Evolutionary conservation across 2,797 vertebrate genomes (phyloP).

Genomic region (Pitangus sulphuratus): DNA sequence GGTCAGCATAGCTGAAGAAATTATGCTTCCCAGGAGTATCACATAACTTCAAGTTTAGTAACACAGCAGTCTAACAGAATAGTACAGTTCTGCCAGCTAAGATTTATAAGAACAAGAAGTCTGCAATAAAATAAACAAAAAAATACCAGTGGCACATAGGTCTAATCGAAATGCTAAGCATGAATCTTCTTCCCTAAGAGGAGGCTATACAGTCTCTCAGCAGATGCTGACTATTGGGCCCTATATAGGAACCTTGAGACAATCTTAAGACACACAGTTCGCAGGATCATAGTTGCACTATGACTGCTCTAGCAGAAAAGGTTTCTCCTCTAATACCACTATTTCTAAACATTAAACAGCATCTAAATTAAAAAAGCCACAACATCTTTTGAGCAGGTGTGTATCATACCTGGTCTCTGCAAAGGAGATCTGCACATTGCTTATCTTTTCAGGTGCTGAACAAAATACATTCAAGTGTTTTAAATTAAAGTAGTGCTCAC

Average conservation of each 20-base stretch:
- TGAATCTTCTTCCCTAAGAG: not conserved
- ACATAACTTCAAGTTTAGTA: constrained; percentile 4
- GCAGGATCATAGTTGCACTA: not conserved
- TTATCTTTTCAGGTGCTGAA: not conserved
- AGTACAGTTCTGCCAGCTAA: not conserved
- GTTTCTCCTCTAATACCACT: not conserved
- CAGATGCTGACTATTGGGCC: not conserved
- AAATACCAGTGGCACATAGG: not conserved
- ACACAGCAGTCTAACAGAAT: not conserved
- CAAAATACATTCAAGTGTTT: not conserved
- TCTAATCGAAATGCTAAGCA: not conserved
- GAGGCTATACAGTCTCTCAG: not conserved
- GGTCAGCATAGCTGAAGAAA: constrained; percentile 19
- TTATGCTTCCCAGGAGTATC: not conserved
- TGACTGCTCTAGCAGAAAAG: not conserved
- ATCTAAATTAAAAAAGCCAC: not conserved
- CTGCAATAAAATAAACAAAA: not conserved
- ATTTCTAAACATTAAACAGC: not conserved
- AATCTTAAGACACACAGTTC: not conserved
- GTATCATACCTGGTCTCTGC: not conserved
- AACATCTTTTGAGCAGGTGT: not conserved
- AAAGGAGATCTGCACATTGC: not conserved
- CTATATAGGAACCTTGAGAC: not conserved
- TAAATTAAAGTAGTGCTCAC: not conserved
- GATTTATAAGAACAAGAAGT: not conserved